Conservation (phyloP, 1,140 invertebrate genomes). For the Aphelinus atriplicis region DNA sequence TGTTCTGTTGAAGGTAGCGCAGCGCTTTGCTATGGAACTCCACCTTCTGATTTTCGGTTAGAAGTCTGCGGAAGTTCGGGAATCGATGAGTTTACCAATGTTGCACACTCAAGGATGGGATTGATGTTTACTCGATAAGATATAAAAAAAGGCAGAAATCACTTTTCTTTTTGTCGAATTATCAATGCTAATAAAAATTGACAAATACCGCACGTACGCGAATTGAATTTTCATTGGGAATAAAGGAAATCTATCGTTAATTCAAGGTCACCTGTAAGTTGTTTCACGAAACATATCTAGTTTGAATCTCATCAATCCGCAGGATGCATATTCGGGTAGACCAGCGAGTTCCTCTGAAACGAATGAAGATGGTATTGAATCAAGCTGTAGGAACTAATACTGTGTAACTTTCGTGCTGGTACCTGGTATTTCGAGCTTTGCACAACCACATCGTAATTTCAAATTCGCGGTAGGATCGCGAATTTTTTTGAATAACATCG, state of each 20-base stretch:
- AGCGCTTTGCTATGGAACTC: conserved; percentile 70
- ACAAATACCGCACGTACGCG: no score
- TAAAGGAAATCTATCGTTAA: no score
- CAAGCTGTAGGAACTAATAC: background rate
- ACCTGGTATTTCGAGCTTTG: conserved; percentile 47
- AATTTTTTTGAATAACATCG: background rate
- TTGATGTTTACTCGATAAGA: background rate
- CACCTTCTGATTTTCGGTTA: conserved; percentile 72
- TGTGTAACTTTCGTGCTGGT: background rate
- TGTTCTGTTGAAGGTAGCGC: conserved; percentile 68
- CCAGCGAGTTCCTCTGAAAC: conserved; percentile 53
- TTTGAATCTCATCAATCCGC: conserved; percentile 70
- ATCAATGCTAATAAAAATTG: no score
- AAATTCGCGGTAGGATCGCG: background rate
- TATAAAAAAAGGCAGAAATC: no score
- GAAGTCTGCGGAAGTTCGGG: conserved; percentile 55
- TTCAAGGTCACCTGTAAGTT: conserved; percentile 62
- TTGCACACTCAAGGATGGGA: background rate
- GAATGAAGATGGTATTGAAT: no score
- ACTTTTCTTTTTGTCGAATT: no score
- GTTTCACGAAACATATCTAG: conserved; percentile 67
- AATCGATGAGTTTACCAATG: background rate
- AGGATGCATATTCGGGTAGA: conserved; percentile 70
- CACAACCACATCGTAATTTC: conserved; percentile 52
- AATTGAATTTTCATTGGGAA: no score